These are phyloP conservation scores for Nebria salina DNA, from an alignment of 2,888 invertebrate genomes.

Conservation along the genomic window DNA sequence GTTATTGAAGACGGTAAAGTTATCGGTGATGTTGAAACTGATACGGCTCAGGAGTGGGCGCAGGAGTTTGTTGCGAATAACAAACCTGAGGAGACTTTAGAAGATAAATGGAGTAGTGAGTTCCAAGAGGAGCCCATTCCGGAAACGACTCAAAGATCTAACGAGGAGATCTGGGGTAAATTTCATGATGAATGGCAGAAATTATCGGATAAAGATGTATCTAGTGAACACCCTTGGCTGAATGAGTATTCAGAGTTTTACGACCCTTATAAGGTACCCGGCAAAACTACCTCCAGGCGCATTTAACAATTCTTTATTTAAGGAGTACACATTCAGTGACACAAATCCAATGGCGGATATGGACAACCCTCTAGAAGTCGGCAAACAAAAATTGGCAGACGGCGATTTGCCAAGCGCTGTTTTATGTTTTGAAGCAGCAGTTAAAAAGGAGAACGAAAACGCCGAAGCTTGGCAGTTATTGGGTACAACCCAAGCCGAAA, in stretches of 20 bases:
- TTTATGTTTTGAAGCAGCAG: conserved; percentile 95
- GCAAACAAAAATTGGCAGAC: conserved; percentile 80
- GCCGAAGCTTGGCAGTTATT: conserved; percentile 87
- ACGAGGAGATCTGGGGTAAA: conserved; percentile 70
- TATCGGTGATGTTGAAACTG: conserved; percentile 61
- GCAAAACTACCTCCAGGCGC: neutral
- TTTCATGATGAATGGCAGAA: conserved; percentile 83
- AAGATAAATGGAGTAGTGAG: conserved; percentile 60
- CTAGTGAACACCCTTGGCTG: conserved; percentile 74
- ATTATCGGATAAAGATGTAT: conserved; percentile 70
- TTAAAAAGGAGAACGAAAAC: conserved; percentile 80
- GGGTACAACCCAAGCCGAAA: conserved; percentile 95
- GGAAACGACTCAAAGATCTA: conserved; percentile 68
- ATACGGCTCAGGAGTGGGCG: conserved; percentile 63
- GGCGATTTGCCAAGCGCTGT: conserved; percentile 97
- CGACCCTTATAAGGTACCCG: conserved; percentile 68
- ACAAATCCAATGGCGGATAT: conserved; percentile 86
- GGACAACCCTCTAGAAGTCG: conserved; percentile 84
- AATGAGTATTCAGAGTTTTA: conserved; percentile 72
- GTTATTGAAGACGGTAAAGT: conserved; percentile 64
- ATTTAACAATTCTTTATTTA: conserved; percentile 40
- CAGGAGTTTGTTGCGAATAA: conserved; percentile 61
- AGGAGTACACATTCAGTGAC: conserved; percentile 82
- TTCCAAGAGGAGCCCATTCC: conserved; percentile 54
- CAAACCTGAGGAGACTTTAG: conserved; percentile 52